Evolutionary conservation across 2,888 invertebrate genomes (phyloP), one percentile per base, ranked within the genome.

Genomic region (Ectemnius continuus): DNA sequence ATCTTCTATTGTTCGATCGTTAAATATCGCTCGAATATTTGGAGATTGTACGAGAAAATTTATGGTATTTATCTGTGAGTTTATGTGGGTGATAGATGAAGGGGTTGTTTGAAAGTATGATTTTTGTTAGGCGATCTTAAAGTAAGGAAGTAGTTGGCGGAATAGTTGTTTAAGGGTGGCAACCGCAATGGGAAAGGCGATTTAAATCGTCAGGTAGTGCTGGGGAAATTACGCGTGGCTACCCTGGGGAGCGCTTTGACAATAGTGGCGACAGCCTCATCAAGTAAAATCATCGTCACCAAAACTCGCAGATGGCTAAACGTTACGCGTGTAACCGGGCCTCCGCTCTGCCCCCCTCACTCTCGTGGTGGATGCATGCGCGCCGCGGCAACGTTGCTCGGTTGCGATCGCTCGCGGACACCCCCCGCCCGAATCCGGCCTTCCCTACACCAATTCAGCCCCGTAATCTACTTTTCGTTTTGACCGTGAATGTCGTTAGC

Each of bases 381-480:
- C 36, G 36, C 11, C 59, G 18, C 48, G 13, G 56, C 28, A 20
- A 2, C 23, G 3, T 45, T 11, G n/a, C 28, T 20, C 3, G 23
- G 23, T 56, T 69, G 8, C 67, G 61, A 69, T 64, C 75, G 23
- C 48, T 18, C 66, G 61, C 74, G 73, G 66, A 74, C 74, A 70
- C 72, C 72, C 69, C 73, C 80, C 75, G 79, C 78, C 61, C 23
- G 23, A 23, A 23, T 81, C 79, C 36, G 1, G 8, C 36, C 76
- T 73, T 74, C 82, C 79, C 83, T 80, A 75, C 80, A 74, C 82
- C 83, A 81, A 83, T 84, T 86, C 82, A 83, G 73, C 78, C 82
- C 80, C 76, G 81, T 89, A 88, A 89, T 88, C 88, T 85, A 85
- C 85, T 89, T 87, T 82, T 84, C 84, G 85, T 86, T 88, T 87